Conservation (phyloP, 2,113 vertebrate genomes). For the Syngnathus floridae region DNA sequence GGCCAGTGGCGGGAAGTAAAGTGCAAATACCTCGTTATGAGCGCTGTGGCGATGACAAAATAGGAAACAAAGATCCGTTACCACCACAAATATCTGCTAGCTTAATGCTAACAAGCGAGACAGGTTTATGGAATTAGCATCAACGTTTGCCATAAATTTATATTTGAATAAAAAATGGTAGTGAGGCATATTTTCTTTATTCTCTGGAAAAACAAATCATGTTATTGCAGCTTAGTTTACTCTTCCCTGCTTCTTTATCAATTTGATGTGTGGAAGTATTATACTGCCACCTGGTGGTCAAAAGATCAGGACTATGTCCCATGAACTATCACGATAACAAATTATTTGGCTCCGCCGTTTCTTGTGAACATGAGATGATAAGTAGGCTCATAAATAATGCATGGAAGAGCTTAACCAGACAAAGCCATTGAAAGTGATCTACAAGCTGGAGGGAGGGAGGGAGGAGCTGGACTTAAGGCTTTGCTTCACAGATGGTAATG, state of each 20-base stretch:
- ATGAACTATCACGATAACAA: background rate
- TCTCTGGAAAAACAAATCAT: too few species aligned
- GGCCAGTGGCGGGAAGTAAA: background rate
- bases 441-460: constrained; percentile 11
- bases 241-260: too few species aligned
- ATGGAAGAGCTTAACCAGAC: constrained; percentile 11
- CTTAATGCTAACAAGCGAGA: background rate
- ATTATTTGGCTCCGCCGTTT: constrained; percentile 8
- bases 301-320: background rate
- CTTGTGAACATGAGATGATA: constrained; percentile 18
- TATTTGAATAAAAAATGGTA: too few species aligned
- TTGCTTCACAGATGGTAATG: background rate
- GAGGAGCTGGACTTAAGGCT: background rate
- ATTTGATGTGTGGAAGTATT: background rate
- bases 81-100: background rate
- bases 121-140: background rate
- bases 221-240: too few species aligned
- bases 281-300: background rate
- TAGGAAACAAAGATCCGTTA: background rate
- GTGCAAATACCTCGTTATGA: background rate
- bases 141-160: too few species aligned
- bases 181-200: too few species aligned
- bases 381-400: constrained; percentile 26
- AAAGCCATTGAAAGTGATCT: constrained; percentile 32
- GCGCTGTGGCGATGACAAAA: background rate